These are phyloP conservation scores for Hydra vulgaris DNA, from an alignment of 30 jellyfish, hydroid and myxozoan species.

Conservation along the genomic window DNA sequence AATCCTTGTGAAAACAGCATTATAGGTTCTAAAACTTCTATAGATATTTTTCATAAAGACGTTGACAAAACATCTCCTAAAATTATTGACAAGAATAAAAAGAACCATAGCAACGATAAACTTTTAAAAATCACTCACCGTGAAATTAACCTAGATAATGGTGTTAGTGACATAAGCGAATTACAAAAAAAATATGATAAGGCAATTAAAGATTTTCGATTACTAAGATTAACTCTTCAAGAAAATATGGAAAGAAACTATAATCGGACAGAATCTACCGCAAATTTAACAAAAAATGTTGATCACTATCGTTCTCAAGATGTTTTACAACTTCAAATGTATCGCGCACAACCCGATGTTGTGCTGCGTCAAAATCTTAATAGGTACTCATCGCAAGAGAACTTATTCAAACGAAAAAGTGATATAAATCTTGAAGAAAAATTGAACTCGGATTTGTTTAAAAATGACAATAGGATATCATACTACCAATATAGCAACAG, in stretches of 20 bases:
- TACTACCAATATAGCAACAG: neutral
- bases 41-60: neutral
- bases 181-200: constrained; percentile 20
- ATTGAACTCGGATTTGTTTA: neutral
- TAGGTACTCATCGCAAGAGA: constrained; percentile 27
- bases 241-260: constrained; percentile 28
- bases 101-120: neutral
- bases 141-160: neutral
- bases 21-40: neutral
- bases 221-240: constrained; percentile 13
- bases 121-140: constrained; percentile 8
- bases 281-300: neutral
- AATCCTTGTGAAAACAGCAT: neutral
- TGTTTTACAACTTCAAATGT: neutral
- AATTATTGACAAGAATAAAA: neutral
- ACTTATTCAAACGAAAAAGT: constrained; percentile 11
- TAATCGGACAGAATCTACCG: constrained; percentile 12
- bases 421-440: constrained; percentile 19
- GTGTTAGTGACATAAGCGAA: neutral
- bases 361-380: neutral
- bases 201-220: constrained; percentile 26
- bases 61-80: neutral
- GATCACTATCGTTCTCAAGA: constrained; percentile 20
- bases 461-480: neutral
- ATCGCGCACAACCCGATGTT: constrained; percentile 19